Evolutionary conservation across 2,888 invertebrate genomes (phyloP), one percentile per base, ranked within the genome.

Genomic region (Hedychridium roseum): DNA sequence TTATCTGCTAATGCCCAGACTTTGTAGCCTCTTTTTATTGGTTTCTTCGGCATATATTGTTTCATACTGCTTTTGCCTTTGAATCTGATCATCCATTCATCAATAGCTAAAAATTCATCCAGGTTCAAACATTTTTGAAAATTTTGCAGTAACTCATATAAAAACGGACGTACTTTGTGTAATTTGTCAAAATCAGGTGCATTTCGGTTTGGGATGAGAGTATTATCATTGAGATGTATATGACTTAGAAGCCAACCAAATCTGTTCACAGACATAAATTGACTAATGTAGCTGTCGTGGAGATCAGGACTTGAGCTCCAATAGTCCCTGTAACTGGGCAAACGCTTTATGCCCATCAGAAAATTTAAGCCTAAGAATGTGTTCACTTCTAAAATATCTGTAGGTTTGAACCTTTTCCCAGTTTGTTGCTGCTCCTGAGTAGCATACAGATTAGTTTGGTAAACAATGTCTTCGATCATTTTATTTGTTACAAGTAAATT

Each of bases 21-120:
- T 49, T 67, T 69, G 36, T 57, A 67, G 2, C 65, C 61, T 31
- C 63, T 40, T 53, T 68, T 57, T 37, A 61, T 57, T 28, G 56
- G 50, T 47, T 65, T 65, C 26, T 35, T 43, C n/a, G 59, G 54
- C 41, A 57, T 52, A 34, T 66, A 68, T 46, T 69, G 63, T 32
- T 57, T 65, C 52, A 65, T 20, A 23, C 20, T 31, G 30, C 40
- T 46, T n/a, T 61, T 38, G 12, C 66, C 68, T 47, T 65, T 66
- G 38, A 65, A 70, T 37, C 54, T 55, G n/a, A 64, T 57, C 61
- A 68, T 70, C 2, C 50, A 49, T 49, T 69, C 65, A 41, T 69
- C 62, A 11, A 64, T 50, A 5, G 57, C 39, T 43, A 59, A 56
- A 28, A 50, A 39, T 23, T 46, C 17, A 17, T 17, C 35, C 35